Evolutionary conservation across 2,797 vertebrate genomes (phyloP).

Genomic region (Lithobates sylvaticus): DNA sequence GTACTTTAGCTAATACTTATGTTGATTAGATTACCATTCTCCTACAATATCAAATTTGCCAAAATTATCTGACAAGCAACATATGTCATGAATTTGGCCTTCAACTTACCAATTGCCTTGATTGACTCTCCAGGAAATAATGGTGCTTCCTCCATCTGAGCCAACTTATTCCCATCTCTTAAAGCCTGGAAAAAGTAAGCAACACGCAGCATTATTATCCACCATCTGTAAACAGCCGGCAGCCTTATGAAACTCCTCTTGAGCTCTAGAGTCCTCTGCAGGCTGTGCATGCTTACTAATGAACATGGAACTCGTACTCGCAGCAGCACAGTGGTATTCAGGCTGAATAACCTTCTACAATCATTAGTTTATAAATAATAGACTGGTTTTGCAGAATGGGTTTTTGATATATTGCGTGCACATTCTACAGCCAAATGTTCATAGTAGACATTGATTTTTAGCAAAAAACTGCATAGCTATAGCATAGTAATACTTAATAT

Average conservation of each 20-base stretch:
- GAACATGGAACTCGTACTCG: neutral
- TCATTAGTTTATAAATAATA: conserved; percentile 26
- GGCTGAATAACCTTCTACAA: conserved; percentile 13
- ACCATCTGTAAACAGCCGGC: conserved; percentile 57
- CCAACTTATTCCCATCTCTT: conserved; percentile 83
- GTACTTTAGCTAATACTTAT: neutral
- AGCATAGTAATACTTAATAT: neutral
- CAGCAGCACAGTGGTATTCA: conserved; percentile 17
- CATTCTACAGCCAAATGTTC: neutral
- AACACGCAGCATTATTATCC: conserved; percentile 71
- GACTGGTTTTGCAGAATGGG: neutral
- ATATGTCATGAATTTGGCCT: neutral
- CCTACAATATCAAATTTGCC: no score
- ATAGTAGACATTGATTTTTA: conserved; percentile 7
- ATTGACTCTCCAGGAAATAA: conserved; percentile 91
- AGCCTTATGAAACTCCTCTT: neutral
- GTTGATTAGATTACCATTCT: no score
- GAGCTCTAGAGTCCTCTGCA: conserved; percentile 56
- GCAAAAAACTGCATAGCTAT: neutral
- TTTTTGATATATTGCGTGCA: neutral
- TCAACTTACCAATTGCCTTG: conserved; percentile 84
- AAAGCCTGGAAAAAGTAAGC: conserved; percentile 77
- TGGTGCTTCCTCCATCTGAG: conserved; percentile 88
- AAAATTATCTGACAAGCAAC: neutral
- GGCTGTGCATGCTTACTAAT: neutral